Percentiles rank a stretch among this genome's conserved stretches.
Evolutionary conservation across 2,113 vertebrate species (phyloP).

Genomic region (Hippotragus niger): DNA sequence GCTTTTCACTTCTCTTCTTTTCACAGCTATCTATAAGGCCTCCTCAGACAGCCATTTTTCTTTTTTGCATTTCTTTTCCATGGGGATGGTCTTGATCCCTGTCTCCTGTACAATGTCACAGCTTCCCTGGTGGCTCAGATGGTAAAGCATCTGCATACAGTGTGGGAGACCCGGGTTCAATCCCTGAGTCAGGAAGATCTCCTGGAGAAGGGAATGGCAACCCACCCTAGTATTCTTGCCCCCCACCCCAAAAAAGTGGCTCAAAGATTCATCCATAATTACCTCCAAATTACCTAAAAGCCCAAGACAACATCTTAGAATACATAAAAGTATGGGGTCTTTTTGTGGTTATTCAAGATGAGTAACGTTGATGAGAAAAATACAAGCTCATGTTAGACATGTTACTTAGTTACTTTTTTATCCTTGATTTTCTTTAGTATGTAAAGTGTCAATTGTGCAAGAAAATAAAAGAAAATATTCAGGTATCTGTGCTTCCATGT

Average conservation of each 20-base stretch:
- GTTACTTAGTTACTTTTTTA: not conserved
- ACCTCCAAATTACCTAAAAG: not conserved
- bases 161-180: rapidly evolving
- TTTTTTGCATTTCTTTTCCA: too few relatives aligned
- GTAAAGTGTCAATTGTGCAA: not conserved
- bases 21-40: too few relatives aligned
- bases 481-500: not conserved
- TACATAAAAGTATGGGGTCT: not conserved
- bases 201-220: too few relatives aligned
- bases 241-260: too few relatives aligned
- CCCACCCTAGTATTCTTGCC: too few relatives aligned
- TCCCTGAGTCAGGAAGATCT: too few relatives aligned
- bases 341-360: not conserved
- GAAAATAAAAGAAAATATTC: not conserved
- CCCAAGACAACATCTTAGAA: not conserved
- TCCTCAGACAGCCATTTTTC: too few relatives aligned
- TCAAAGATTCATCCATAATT: not conserved
- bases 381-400: not conserved
- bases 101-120: too few relatives aligned
- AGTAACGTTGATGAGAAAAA: not conserved
- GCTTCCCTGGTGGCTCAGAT: too few relatives aligned
- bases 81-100: too few relatives aligned
- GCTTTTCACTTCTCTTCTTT: too few relatives aligned
- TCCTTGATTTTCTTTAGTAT: not conserved
- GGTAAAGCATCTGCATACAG: too few relatives aligned